Conservation (phyloP, 2,797 vertebrate species). For the Manis crassicaudata region DNA sequence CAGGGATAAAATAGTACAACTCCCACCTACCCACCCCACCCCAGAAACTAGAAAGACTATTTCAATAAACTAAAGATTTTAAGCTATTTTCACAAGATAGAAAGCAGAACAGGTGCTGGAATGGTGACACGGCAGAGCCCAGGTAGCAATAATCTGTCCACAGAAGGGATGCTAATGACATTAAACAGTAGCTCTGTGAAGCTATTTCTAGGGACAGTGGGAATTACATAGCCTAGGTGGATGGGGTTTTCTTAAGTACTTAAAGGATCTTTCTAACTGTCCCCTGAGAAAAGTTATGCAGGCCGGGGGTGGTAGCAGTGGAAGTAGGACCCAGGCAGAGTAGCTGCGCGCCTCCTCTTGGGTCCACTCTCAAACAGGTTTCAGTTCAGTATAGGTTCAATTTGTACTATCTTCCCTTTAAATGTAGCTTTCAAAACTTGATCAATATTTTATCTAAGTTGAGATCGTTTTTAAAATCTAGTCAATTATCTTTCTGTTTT, state of each 20-base stretch:
- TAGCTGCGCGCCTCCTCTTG: neutral
- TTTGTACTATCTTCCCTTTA: conserved; percentile 1
- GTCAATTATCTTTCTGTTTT: conserved; percentile 28
- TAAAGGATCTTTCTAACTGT: neutral
- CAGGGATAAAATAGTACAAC: neutral
- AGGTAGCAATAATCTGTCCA: neutral
- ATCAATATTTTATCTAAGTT: conserved; percentile 27
- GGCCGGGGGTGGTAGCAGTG: rapidly evolving
- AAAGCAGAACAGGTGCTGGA: neutral
- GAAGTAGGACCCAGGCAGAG: neutral
- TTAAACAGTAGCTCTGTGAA: neutral
- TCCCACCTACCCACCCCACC: too few relatives aligned
- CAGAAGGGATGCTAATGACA: neutral
- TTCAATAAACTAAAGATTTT: neutral
- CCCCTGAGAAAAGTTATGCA: neutral
- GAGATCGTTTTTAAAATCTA: neutral
- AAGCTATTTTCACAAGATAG: neutral
- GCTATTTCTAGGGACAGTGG: neutral
- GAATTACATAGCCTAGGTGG: neutral
- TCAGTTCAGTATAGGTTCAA: neutral
- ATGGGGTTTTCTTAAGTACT: neutral
- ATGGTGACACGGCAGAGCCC: neutral
- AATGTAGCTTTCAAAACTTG: conserved; percentile 7
- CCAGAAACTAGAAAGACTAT: neutral
- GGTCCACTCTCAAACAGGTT: neutral